Conservation (phyloP, 1,140 invertebrate genomes). For the Drosophila truncata region DNA sequence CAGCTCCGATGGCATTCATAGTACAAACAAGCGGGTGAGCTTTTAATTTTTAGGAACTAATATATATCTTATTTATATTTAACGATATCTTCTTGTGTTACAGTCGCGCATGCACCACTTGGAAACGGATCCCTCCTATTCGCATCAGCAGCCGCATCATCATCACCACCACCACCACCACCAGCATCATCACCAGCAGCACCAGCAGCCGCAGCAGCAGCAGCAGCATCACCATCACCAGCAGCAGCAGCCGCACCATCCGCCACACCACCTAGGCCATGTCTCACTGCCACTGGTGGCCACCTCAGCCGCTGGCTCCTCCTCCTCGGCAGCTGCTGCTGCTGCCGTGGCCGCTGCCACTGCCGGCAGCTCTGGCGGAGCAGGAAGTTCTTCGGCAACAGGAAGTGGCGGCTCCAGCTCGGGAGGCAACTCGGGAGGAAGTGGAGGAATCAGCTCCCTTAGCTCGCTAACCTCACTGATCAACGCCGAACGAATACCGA, state of each 20-base stretch:
- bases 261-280: slow-evolving; percentile 49
- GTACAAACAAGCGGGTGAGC: slow-evolving; percentile 85
- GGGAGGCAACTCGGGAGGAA: background rate
- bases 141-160: slow-evolving; percentile 74
- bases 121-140: slow-evolving; percentile 85
- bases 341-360: slow-evolving; percentile 42
- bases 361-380: slow-evolving; percentile 21
- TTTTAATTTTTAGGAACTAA: too few relatives aligned
- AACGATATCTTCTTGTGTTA: too few relatives aligned
- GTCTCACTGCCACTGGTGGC: slow-evolving; percentile 55
- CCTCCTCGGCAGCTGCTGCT: slow-evolving; percentile 55
- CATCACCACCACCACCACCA: slow-evolving; percentile 63
- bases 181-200: slow-evolving; percentile 57
- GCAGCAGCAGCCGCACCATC: slow-evolving; percentile 52
- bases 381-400: slow-evolving; percentile 15
- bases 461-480: slow-evolving; percentile 83
- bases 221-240: slow-evolving; percentile 58
- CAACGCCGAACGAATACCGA: slow-evolving; percentile 84
- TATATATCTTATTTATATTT: background rate
- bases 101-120: slow-evolving; percentile 83
- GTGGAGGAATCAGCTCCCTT: slow-evolving; percentile 73
- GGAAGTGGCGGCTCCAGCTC: slow-evolving; percentile 18
- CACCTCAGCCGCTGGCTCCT: slow-evolving; percentile 44
- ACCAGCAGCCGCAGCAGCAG: slow-evolving; percentile 29
- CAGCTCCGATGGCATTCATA: slow-evolving; percentile 85